phyloP scores from a whole-genome alignment of 2,113 vertebrate genomes.

The Hyaena hyaena region DNA sequence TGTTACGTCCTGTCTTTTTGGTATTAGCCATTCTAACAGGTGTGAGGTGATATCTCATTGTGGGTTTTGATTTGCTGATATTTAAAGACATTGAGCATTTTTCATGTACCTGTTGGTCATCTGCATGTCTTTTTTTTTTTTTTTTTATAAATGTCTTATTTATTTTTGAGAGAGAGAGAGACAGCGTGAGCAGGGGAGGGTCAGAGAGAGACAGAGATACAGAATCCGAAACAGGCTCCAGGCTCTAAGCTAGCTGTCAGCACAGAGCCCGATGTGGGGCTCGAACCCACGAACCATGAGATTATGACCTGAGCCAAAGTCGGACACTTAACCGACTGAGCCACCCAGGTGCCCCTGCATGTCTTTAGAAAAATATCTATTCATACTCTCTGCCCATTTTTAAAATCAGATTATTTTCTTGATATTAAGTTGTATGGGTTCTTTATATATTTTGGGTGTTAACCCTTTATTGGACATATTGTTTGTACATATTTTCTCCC shows the following conservation, averaged over 20 bases:
- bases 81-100: neutral
- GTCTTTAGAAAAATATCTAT: neutral
- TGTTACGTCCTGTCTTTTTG: neutral
- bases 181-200: too few species aligned
- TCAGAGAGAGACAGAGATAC: too few species aligned
- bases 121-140: neutral
- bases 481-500: neutral
- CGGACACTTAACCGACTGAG: too few species aligned
- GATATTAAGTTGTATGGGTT: neutral
- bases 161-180: too few species aligned
- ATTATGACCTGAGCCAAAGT: too few species aligned
- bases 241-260: too few species aligned
- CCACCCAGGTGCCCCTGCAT: neutral
- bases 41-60: neutral
- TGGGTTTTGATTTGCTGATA: neutral
- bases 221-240: too few species aligned
- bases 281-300: too few species aligned
- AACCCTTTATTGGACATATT: neutral
- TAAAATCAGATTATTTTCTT: neutral
- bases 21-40: neutral
- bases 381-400: neutral
- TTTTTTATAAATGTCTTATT: too few species aligned
- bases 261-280: too few species aligned
- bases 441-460: neutral
- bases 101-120: neutral